A percentile compares a stretch with the other conserved stretches of the same genome.
Evolutionary conservation across 2,888 invertebrate species (phyloP).

Genomic region (Sphaerophoria taeniata): DNA sequence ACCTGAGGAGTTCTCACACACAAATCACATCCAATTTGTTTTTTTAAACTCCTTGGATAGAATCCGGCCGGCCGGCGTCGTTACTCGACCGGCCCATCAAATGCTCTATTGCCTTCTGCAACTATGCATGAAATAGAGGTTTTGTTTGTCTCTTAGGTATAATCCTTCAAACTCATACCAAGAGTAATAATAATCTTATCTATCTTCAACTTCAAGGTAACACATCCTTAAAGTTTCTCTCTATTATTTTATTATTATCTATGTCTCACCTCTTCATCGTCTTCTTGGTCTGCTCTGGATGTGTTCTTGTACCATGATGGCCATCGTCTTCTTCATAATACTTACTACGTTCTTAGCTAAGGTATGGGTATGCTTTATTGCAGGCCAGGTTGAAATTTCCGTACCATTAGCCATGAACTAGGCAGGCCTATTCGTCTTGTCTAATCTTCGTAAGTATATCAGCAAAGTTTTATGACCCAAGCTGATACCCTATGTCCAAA

Average conservation of each 20-base stretch:
- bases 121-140: slow-evolving; percentile 65
- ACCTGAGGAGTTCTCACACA: slow-evolving; percentile 58
- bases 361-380: not conserved
- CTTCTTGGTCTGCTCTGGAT: slow-evolving; percentile 11
- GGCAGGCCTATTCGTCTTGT: slow-evolving; percentile 68
- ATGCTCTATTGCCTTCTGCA: slow-evolving; percentile 42
- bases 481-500: slow-evolving; percentile 41
- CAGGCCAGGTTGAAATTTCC: slow-evolving; percentile 58
- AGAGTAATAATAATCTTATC: slow-evolving; percentile 66
- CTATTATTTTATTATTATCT: not conserved
- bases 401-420: slow-evolving; percentile 69
- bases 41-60: not conserved
- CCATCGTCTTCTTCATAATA: no score
- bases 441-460: slow-evolving; percentile 71
- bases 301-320: not conserved
- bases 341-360: not conserved
- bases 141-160: slow-evolving; percentile 60
- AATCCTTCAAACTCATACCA: slow-evolving; percentile 57
- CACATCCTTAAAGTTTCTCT: slow-evolving; percentile 49
- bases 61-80: not conserved
- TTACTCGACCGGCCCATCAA: not conserved
- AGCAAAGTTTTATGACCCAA: not conserved
- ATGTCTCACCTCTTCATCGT: not conserved
- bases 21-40: slow-evolving; percentile 59
- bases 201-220: slow-evolving; percentile 58